These are phyloP conservation scores for Paragorgia papillata DNA, from an alignment of 92 coral and sea anemone genomes.

Conservation along the genomic window DNA sequence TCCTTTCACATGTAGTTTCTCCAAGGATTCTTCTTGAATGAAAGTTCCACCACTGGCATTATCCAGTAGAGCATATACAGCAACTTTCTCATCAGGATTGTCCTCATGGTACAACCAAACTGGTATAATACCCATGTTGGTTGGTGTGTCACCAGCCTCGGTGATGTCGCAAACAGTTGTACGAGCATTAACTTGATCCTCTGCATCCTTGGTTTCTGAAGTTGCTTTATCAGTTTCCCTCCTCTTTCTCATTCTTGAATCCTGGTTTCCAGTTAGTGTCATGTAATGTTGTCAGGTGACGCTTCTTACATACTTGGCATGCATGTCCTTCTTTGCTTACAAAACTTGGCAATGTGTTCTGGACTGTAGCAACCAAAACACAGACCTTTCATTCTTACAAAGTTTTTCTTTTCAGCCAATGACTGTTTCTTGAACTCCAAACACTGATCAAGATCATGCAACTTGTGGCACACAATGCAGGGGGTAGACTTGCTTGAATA, in stretches of 20 bases:
- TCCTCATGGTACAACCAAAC: constrained; percentile 58
- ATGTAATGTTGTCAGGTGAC: constrained; percentile 66
- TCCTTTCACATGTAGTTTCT: constrained; percentile 49
- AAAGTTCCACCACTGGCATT: constrained; percentile 71
- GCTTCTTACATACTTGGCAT: constrained; percentile 56
- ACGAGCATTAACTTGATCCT: constrained; percentile 11
- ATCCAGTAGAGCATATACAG: constrained; percentile 68
- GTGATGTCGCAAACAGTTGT: constrained; percentile 51
- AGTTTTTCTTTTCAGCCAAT: constrained; percentile 55
- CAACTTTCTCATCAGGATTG: constrained; percentile 50
- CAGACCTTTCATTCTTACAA: constrained; percentile 54
- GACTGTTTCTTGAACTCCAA: constrained; percentile 60
- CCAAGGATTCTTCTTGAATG: constrained; percentile 53
- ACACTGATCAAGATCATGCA: constrained; percentile 65
- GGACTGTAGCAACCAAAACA: constrained; percentile 56
- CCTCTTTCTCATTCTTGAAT: constrained; percentile 23
- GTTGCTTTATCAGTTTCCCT: not conserved
- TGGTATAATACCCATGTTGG: constrained; percentile 66
- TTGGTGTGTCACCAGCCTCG: constrained; percentile 58
- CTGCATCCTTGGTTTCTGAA: not conserved
- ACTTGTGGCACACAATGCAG: constrained; percentile 56
- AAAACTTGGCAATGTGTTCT: constrained; percentile 57
- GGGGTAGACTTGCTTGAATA: not conserved
- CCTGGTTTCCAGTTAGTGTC: constrained; percentile 54
- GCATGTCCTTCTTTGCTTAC: constrained; percentile 48